phyloP scores from a whole-genome alignment of 2,113 vertebrate species.

The Tretioscincus oriximinensis region DNA sequence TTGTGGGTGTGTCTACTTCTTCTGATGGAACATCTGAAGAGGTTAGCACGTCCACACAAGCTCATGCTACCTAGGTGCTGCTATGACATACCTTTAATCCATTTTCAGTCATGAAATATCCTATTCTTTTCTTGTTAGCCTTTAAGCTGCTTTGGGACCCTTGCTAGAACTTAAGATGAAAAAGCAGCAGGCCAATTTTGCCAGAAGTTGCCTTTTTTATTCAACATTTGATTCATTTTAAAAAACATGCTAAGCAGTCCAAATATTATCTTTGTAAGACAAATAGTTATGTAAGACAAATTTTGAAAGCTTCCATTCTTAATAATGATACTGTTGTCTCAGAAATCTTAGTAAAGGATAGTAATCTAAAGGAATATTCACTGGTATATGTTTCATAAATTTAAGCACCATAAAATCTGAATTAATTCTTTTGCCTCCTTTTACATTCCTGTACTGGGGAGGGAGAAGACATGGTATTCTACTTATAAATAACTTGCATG shows the following conservation, averaged over 20 bases:
- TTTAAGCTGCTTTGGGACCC: no score
- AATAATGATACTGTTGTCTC: background rate
- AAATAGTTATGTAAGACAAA: background rate
- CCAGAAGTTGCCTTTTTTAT: background rate
- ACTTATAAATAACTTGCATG: constrained; percentile 40
- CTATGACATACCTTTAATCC: no score
- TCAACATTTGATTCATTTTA: background rate
- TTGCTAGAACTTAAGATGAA: background rate
- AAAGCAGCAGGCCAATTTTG: background rate
- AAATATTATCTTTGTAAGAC: background rate
- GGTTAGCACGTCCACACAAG: no score
- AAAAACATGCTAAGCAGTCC: background rate
- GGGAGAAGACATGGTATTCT: constrained; percentile 40
- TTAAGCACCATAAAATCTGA: constrained; percentile 33
- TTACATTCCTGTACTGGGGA: constrained; percentile 73
- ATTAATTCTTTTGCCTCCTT: constrained; percentile 51
- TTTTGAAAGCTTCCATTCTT: constrained; percentile 2
- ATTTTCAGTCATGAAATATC: no score
- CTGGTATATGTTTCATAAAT: constrained; percentile 27
- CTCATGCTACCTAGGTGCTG: no score
- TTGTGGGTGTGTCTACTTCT: no score
- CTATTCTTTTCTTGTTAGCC: no score
- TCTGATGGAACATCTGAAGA: no score
- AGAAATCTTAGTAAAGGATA: constrained; percentile 18
- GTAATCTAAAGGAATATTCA: constrained; percentile 6